Percentiles rank a stretch among this genome's conserved stretches.
These are phyloP conservation scores for Caerostris extrusa DNA, from an alignment of 1,140 invertebrate species.

Conservation along the genomic window DNA sequence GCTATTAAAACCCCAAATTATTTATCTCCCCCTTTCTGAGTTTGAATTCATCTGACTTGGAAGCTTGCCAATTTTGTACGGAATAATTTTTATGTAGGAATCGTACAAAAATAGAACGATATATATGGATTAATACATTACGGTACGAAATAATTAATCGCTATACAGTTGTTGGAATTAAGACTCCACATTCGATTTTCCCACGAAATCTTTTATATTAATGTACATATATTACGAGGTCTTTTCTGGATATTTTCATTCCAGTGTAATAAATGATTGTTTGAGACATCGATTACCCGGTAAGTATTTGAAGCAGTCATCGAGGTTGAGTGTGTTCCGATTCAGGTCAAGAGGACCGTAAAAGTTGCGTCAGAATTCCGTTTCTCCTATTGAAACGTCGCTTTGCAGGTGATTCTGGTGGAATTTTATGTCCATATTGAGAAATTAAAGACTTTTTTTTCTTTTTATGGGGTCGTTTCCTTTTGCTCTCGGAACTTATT, in stretches of 20 bases:
- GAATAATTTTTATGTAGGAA: too few relatives aligned
- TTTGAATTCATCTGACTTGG: too few relatives aligned
- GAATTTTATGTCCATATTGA: slow-evolving; percentile 17
- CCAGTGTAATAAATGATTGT: neutral
- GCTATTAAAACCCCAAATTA: too few relatives aligned
- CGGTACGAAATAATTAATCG: too few relatives aligned
- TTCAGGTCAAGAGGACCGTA: neutral
- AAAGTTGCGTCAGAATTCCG: neutral
- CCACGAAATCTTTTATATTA: too few relatives aligned
- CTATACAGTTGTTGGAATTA: too few relatives aligned
- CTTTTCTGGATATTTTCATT: neutral
- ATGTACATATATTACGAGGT: too few relatives aligned
- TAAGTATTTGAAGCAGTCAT: neutral
- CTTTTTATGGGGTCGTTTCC: neutral
- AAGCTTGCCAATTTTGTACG: too few relatives aligned
- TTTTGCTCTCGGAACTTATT: neutral
- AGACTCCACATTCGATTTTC: too few relatives aligned
- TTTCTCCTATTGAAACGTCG: neutral
- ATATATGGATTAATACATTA: too few relatives aligned
- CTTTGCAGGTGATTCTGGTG: neutral
- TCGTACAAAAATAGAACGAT: too few relatives aligned
- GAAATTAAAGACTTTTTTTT: neutral
- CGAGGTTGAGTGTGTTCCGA: neutral
- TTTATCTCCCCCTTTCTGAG: too few relatives aligned
- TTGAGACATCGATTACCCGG: neutral